Conservation (phyloP, 2,888 invertebrate species). For the Choristoneura rosaceana region DNA sequence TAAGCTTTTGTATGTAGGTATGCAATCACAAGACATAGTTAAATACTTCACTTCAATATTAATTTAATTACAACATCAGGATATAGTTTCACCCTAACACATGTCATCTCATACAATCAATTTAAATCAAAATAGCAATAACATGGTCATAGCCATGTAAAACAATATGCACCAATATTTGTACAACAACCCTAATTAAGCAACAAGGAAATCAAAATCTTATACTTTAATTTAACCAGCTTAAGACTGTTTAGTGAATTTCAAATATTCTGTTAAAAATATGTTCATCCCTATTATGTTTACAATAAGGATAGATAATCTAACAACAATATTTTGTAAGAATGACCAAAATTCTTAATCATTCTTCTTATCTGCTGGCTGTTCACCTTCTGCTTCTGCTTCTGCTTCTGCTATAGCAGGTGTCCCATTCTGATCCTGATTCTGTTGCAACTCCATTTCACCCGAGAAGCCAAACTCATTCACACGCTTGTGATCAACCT, state of each 20-base stretch:
- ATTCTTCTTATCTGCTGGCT: constrained; percentile 75
- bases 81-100: constrained; percentile 21
- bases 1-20: constrained; percentile 32
- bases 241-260: constrained; percentile 15
- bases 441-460: constrained; percentile 91
- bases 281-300: constrained; percentile 28
- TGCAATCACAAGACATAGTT: constrained; percentile 32
- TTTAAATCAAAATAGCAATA: constrained; percentile 31
- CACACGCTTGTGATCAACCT: constrained; percentile 96
- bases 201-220: not conserved
- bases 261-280: constrained; percentile 31
- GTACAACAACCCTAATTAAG: not conserved
- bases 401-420: constrained; percentile 71
- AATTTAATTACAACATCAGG: constrained; percentile 30
- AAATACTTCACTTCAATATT: constrained; percentile 27
- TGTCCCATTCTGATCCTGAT: constrained; percentile 63
- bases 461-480: constrained; percentile 99
- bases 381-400: constrained; percentile 63
- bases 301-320: constrained; percentile 32
- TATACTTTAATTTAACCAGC: constrained; percentile 16
- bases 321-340: constrained; percentile 26
- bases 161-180: constrained; percentile 24
- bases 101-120: constrained; percentile 20
- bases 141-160: constrained; percentile 29
- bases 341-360: constrained; percentile 59